Conservation (phyloP, 2,888 invertebrate species). For the Chydorus sphaericus region DNA sequence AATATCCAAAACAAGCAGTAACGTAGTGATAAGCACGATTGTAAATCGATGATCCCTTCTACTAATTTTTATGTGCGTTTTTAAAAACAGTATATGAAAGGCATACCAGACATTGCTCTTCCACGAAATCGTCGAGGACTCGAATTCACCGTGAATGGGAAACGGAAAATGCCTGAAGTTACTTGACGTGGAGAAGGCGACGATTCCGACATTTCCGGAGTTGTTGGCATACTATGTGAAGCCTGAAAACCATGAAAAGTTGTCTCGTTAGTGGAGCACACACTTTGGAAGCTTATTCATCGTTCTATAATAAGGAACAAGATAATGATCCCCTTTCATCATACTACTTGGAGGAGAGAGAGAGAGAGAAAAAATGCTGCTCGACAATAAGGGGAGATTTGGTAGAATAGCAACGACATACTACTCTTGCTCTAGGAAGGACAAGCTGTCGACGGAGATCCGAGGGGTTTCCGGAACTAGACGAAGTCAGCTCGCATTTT, state of each 20-base stretch:
- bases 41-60: not conserved
- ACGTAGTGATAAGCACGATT: not conserved
- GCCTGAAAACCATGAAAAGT: not conserved
- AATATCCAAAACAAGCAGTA: not conserved
- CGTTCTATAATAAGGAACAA: too few species aligned
- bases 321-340: too few species aligned
- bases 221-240: conserved; percentile 7
- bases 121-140: not conserved
- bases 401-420: too few species aligned
- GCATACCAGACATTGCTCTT: conserved; percentile 1
- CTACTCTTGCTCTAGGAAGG: conserved; percentile 1
- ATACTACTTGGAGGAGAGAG: not conserved
- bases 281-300: too few species aligned
- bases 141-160: conserved; percentile 5
- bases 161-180: conserved; percentile 12
- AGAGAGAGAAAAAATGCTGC: too few species aligned
- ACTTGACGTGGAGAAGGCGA: conserved; percentile 6
- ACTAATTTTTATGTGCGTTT: not conserved
- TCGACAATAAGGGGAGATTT: not conserved
- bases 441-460: not conserved
- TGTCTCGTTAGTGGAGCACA: too few species aligned
- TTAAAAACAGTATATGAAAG: too few species aligned
- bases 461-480: too few species aligned
- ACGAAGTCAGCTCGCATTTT: conserved; percentile 10
- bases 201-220: conserved; percentile 12